Conservation (phyloP, 2,113 vertebrate species). For the Corythornis vintsioides region DNA sequence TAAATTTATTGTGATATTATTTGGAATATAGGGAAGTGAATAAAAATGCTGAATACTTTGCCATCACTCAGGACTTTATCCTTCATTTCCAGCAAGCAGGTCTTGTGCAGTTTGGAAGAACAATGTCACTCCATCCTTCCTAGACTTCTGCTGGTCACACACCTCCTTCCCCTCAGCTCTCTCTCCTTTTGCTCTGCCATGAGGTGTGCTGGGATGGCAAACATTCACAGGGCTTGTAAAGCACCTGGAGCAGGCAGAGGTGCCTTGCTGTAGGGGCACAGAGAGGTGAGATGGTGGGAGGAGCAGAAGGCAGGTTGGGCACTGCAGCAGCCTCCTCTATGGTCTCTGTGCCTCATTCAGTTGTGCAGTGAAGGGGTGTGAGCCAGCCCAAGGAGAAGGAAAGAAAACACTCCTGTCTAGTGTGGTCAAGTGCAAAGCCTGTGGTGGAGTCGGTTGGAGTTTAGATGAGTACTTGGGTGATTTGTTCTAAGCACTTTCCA, state of each 20-base stretch:
- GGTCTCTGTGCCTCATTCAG: neutral
- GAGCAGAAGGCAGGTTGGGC: neutral
- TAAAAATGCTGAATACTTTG: neutral
- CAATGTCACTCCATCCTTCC: neutral
- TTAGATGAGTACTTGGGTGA: neutral
- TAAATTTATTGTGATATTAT: neutral
- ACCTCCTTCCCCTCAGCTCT: no score
- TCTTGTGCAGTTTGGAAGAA: neutral
- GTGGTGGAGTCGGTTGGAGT: neutral
- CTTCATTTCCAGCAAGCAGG: neutral
- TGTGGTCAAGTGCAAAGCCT: fast-evolving
- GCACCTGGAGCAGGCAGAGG: fast-evolving
- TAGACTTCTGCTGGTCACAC: neutral
- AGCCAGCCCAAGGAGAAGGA: neutral
- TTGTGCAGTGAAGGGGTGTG: neutral
- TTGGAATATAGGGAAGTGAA: neutral
- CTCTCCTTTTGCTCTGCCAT: neutral
- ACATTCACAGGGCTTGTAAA: neutral
- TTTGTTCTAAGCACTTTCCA: neutral
- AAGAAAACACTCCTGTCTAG: neutral
- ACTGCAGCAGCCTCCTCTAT: neutral
- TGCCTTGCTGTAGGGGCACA: neutral
- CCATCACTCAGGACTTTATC: neutral
- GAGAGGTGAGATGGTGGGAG: neutral
- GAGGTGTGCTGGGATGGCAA: neutral